Evolutionary conservation across 2,797 vertebrate genomes (phyloP), one percentile per base, ranked within the genome.

Genomic region (Pangasius sanitwongsei): DNA sequence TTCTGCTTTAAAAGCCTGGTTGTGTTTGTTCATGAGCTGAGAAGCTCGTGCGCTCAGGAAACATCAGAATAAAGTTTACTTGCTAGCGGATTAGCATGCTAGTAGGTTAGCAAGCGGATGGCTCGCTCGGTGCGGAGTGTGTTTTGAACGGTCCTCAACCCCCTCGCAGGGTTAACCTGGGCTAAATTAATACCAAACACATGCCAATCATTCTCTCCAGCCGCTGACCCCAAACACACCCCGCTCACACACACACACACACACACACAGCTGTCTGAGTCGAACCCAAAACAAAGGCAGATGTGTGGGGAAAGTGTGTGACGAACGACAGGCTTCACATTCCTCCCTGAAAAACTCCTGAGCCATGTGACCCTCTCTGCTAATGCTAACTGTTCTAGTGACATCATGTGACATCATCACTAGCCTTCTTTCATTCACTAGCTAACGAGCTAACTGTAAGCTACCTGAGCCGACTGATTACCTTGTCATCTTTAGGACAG

Each of bases 151-250:
- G 53, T 67, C 57, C 20, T 55, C 89, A 25, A 41, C 57, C 59
- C 59, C 57, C 6, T 34, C 3, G 34, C 55, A 41, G 55, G 80
- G 31, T 82, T 67, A 50, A 85, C 83, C 65, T 85, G 44, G 44
- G n/a, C 28, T 70, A 34, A 69, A 25, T 70, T 53, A 85, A 28
- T 59, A 59, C n/a, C 25, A 63, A 94, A 95, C 87, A 92, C 94
- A 96, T 95, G 95, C 93, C 95, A 96, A 93, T 96, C 95, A 96
- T 95, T 95, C 93, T 91, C 88, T 87, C 94, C 94, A 95, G 95
- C 95, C 96, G 95, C 95, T 95, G 94, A 94, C 94, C 94, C 94
- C 94, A 96, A 95, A 96, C 94, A 95, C 87, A 91, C 93, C 77
- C 94, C 25, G 92, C 90, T 83, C 91, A 16, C 53, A 16, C 53